Percentiles rank a stretch among this genome's conserved stretches.
Conservation (phyloP, 2,113 vertebrate species). For the Hemichromis elongatus region DNA sequence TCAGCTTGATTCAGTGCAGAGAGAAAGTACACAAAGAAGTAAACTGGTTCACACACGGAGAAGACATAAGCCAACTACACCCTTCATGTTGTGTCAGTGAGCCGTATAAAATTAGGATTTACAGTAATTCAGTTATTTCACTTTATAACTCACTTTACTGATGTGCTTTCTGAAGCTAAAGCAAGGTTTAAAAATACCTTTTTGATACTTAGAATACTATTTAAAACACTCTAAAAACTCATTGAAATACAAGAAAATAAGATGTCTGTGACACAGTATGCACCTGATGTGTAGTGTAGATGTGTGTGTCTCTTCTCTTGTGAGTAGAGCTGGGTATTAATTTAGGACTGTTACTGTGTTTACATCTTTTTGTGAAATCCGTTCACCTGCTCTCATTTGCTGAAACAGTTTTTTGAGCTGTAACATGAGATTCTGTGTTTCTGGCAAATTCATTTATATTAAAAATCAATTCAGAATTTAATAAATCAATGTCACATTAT, state of each 20-base stretch:
- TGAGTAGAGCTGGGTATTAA: background rate
- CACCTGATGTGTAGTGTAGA: background rate
- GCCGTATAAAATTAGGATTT: background rate
- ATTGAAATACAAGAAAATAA: background rate
- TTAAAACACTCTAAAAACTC: background rate
- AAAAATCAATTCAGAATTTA: background rate
- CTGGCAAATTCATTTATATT: background rate
- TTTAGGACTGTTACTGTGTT: background rate
- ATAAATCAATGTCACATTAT: background rate
- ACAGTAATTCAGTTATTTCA: background rate
- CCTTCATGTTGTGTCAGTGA: background rate
- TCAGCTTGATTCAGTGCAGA: background rate
- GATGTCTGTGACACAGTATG: background rate
- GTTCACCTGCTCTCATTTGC: background rate
- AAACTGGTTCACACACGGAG: background rate
- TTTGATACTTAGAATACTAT: background rate
- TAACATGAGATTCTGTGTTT: background rate
- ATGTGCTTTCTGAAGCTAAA: background rate
- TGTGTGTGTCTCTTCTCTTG: background rate
- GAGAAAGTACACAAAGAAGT: background rate
- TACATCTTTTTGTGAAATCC: rapidly evolving
- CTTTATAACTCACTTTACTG: background rate
- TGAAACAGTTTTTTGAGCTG: background rate
- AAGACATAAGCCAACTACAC: background rate
- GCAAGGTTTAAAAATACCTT: background rate